Percentiles rank a stretch among this genome's conserved stretches.
phyloP scores from a whole-genome alignment of 2,888 invertebrate species.

The Abrostola tripartita region DNA sequence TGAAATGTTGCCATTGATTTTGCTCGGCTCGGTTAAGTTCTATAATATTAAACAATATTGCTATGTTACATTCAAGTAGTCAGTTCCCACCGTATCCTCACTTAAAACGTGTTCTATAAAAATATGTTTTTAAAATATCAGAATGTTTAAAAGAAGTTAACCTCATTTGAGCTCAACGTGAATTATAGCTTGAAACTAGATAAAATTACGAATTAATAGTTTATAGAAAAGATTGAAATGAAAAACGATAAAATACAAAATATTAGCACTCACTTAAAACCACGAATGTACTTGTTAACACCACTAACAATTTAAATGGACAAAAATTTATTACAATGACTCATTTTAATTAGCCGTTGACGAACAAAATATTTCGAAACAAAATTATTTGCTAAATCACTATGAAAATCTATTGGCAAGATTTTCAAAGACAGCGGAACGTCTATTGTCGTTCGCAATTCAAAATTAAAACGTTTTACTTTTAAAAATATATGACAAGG shows the following conservation, averaged over 20 bases:
- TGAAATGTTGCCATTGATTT: too few relatives aligned
- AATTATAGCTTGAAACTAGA: too few relatives aligned
- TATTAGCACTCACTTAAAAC: not conserved
- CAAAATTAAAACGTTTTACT: slow-evolving; percentile 29
- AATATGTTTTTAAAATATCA: too few relatives aligned
- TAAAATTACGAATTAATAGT: too few relatives aligned
- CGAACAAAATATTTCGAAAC: not conserved
- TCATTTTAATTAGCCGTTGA: not conserved
- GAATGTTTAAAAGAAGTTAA: too few relatives aligned
- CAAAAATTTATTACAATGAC: not conserved
- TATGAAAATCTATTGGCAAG: slow-evolving; percentile 29
- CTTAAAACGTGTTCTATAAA: too few relatives aligned
- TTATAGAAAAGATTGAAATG: not conserved
- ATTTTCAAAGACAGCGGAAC: slow-evolving; percentile 25
- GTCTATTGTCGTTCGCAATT: slow-evolving; percentile 32
- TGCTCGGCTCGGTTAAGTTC: too few relatives aligned
- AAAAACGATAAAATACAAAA: not conserved
- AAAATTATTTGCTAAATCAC: slow-evolving; percentile 1
- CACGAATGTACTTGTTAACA: not conserved
- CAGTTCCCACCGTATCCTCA: too few relatives aligned
- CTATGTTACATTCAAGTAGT: too few relatives aligned
- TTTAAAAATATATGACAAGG: slow-evolving; percentile 34
- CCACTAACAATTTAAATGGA: not conserved
- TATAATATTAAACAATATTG: too few relatives aligned
- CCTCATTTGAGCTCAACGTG: too few relatives aligned